phyloP scores from a whole-genome alignment of 2,797 vertebrate species.

The Alca torda region DNA sequence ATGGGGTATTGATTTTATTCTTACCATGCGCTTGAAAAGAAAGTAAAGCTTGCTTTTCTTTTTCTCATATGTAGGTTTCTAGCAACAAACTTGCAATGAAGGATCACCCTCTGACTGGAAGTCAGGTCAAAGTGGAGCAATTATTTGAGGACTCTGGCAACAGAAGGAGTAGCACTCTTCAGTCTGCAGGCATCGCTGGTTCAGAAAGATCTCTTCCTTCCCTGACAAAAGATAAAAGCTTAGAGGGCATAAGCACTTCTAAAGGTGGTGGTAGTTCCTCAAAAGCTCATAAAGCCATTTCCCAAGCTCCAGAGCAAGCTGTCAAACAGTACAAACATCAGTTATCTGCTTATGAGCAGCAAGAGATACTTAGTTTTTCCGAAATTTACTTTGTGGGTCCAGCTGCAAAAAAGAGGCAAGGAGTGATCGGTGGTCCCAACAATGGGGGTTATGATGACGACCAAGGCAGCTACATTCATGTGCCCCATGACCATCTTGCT shows the following conservation, averaged over 20 bases:
- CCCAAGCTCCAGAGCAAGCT: conserved; percentile 89
- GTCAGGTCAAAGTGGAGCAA: conserved; percentile 91
- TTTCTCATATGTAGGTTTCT: conserved; percentile 57
- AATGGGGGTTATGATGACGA: conserved; percentile 95
- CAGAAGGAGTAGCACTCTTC: conserved; percentile 81
- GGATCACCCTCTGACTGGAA: conserved; percentile 78
- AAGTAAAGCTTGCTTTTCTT: background rate
- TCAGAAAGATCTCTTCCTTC: conserved; percentile 77
- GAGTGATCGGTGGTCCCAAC: conserved; percentile 88
- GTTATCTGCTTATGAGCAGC: conserved; percentile 88
- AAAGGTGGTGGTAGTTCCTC: conserved; percentile 70
- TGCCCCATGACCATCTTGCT: conserved; percentile 94
- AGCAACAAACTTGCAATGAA: conserved; percentile 83
- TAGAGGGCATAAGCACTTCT: conserved; percentile 75
- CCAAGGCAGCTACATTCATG: conserved; percentile 92
- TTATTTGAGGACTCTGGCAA: conserved; percentile 92
- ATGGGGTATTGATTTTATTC: background rate
- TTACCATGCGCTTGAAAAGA: background rate
- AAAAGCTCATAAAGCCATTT: conserved; percentile 76
- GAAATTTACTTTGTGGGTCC: conserved; percentile 96
- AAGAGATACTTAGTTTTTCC: conserved; percentile 88
- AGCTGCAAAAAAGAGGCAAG: conserved; percentile 92
- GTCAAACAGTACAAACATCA: conserved; percentile 91
- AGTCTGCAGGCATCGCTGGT: conserved; percentile 75
- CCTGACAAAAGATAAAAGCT: conserved; percentile 84